These are phyloP conservation scores for Otis tarda DNA, from an alignment of 2,113 vertebrate species.

Conservation along the genomic window DNA sequence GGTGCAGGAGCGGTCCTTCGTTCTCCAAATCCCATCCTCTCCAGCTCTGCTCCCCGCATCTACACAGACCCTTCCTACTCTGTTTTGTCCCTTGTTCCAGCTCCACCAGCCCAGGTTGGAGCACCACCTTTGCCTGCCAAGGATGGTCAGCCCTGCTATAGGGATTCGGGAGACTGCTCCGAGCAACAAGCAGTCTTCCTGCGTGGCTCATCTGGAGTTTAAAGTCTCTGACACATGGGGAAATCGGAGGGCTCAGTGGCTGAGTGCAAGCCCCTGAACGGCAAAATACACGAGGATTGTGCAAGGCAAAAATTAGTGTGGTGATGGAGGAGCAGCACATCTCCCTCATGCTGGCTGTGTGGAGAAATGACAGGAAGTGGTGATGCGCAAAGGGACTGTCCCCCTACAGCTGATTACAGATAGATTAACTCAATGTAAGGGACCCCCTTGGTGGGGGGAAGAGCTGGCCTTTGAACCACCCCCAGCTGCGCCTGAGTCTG, in stretches of 20 bases:
- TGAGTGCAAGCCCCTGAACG: background rate
- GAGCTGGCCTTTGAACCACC: too few relatives aligned
- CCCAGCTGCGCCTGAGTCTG: background rate
- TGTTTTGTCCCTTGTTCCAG: background rate
- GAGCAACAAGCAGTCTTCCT: background rate
- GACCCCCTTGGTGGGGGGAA: rapidly evolving
- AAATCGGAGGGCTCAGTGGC: background rate
- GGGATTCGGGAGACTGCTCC: rapidly evolving
- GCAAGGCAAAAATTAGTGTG: background rate
- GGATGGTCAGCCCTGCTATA: background rate
- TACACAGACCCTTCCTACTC: background rate
- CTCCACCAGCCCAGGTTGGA: background rate
- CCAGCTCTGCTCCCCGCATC: background rate
- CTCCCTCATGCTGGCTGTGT: background rate
- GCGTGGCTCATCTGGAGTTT: rapidly evolving
- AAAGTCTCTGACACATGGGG: rapidly evolving
- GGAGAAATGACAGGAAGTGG: background rate
- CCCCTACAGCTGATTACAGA: background rate
- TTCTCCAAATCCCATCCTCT: background rate
- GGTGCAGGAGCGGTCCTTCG: background rate
- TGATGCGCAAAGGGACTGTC: rapidly evolving
- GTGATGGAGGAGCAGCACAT: background rate
- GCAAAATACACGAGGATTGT: background rate
- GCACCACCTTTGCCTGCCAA: rapidly evolving
- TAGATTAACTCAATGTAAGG: background rate